Base-by-base conservation (phyloP, 2,113 vertebrate species). In the Python bivittatus region DNA sequence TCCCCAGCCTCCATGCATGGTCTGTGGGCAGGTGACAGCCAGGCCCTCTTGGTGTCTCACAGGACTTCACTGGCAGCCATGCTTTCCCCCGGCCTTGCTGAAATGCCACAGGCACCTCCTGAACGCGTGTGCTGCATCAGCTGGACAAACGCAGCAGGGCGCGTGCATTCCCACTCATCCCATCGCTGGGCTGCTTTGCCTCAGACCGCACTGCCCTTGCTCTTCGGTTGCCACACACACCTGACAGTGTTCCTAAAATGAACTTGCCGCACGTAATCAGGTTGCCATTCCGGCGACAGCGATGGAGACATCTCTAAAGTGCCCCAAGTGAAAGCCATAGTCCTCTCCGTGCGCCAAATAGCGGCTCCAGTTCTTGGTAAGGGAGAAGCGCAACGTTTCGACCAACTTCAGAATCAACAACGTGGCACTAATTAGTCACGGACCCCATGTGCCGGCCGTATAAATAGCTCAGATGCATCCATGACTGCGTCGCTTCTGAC, bases 121-220 rank as follows among this genome's bases (percentile, higher is more conserved):
- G 60, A 61, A 61, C 2, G 25, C 4, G 9, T 61, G 60, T 2
- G 27, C 61, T 11, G 27, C 61, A 12, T 64, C 61, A 3, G n/a
- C 68, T n/a, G 20, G n/a, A 72, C n/a, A 72, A 38, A 5, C 4
- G 0, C 5, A 33, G 33, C 15, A 3, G 13, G 6, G n/a, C 15
- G 3, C 6, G 2, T 33, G 17, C 17, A 1, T 29, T 29, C 6
- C 13, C 8, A 1, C 29, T 33, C 29, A 10, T 20, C 29, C 2
- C 9, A 11, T 8, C 4, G 0, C n/a, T 4, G 6, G 7, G 3
- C 48, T 25, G 4, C 20, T 22, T 5, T 12, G 10, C 7, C 64
- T 7, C n/a, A 2, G 27, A 8, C 53, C 13, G 0, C 10, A 7
- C n/a, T 9, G n/a, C n/a, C 5, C 23, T 38, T n/a, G 57, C n/a